Conservation (phyloP, 2,888 invertebrate species). For the Watsonalla binaria region DNA sequence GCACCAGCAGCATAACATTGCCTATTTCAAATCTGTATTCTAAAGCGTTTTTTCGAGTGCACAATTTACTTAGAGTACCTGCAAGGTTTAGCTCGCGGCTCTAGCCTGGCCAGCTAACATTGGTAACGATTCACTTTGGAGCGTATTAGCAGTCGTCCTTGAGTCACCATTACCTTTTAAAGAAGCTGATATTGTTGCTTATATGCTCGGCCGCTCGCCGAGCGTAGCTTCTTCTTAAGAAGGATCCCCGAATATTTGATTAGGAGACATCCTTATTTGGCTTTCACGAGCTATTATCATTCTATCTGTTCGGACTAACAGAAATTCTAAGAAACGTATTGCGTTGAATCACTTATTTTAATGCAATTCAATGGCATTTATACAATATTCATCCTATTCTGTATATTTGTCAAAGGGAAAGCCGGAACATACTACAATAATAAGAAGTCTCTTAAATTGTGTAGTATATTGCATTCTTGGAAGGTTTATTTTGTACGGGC, state of each 20-base stretch:
- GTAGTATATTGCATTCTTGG: too few relatives aligned
- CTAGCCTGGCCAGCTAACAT: too few relatives aligned
- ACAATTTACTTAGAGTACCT: too few relatives aligned
- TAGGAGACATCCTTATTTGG: slow-evolving; percentile 62
- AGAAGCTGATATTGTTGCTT: slow-evolving; percentile 68
- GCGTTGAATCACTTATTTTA: slow-evolving; percentile 32
- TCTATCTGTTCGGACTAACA: slow-evolving; percentile 39
- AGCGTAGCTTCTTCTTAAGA: slow-evolving; percentile 52
- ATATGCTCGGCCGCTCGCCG: slow-evolving; percentile 56
- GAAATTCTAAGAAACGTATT: slow-evolving; percentile 40
- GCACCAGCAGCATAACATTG: too few relatives aligned
- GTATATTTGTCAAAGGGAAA: too few relatives aligned
- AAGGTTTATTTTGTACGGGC: too few relatives aligned
- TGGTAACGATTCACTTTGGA: slow-evolving; percentile 41
- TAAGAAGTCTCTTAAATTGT: too few relatives aligned
- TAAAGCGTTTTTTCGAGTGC: too few relatives aligned
- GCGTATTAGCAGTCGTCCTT: slow-evolving; percentile 64
- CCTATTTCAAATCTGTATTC: too few relatives aligned
- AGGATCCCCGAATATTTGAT: slow-evolving; percentile 70
- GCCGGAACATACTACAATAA: too few relatives aligned
- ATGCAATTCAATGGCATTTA: slow-evolving; percentile 20
- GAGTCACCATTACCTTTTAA: slow-evolving; percentile 62
- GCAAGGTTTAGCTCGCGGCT: too few relatives aligned
- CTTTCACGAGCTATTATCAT: slow-evolving; percentile 61
- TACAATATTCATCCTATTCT: too few relatives aligned